These are phyloP conservation scores for Aphaenogaster floridana DNA, from an alignment of 1,140 invertebrate species.

Conservation along the genomic window DNA sequence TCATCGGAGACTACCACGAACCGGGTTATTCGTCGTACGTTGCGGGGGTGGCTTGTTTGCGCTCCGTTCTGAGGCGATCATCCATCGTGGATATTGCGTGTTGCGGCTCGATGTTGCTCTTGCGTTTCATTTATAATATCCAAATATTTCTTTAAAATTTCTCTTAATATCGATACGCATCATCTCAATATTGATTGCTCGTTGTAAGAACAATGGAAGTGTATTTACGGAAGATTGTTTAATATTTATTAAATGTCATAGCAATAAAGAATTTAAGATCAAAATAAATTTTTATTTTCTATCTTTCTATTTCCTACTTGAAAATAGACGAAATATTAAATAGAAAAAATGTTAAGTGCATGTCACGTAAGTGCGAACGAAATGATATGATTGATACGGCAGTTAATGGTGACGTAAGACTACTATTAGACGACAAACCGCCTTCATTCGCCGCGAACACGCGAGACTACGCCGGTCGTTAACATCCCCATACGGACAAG, in stretches of 20 bases:
- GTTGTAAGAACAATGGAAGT: background rate
- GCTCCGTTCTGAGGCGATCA: background rate
- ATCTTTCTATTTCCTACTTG: background rate
- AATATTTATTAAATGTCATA: background rate
- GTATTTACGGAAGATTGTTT: background rate
- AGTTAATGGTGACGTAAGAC: background rate
- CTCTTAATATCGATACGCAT: background rate
- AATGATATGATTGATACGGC: background rate
- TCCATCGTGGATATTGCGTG: conserved; percentile 20
- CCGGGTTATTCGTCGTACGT: conserved; percentile 18
- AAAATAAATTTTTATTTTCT: conserved; percentile 37
- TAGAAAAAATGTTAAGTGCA: background rate
- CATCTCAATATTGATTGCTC: background rate
- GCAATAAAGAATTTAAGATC: background rate
- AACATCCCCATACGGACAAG: background rate
- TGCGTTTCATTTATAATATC: conserved; percentile 7
- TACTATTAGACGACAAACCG: background rate
- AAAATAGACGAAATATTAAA: background rate
- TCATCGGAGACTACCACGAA: conserved; percentile 17
- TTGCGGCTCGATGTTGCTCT: background rate
- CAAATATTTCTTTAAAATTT: background rate
- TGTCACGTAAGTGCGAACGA: background rate
- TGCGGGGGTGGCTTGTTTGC: conserved; percentile 33
- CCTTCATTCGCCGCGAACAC: conserved; percentile 7
- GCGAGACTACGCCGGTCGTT: conserved; percentile 11